Evolutionary conservation across 2,888 invertebrate genomes (phyloP), one percentile per base, ranked within the genome.

Genomic region (Escarpia spicata): DNA sequence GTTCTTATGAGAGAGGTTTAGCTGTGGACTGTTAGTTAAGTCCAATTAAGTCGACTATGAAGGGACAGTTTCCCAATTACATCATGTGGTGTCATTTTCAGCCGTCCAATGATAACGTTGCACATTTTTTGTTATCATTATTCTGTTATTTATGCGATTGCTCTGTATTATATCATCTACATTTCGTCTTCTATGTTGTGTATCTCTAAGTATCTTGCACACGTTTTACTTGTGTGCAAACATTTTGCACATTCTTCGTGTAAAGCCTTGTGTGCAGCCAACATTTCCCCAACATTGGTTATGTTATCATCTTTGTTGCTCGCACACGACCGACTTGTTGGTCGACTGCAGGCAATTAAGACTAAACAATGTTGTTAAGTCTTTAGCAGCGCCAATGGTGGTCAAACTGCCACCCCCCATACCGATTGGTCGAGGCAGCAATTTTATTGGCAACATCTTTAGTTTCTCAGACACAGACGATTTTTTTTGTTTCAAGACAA

Each of bases 131-230:
- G 45, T 60, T 26, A 2, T 75, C 0, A n/a, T 75, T 26, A 26
- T 75, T 75, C 75, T 75, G 75, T 75, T 75, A 75, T 75, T 75
- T 75, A 75, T 75, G 26, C 19, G 75, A 75, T 75, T 75, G 75
- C 75, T 75, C 26, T 75, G n/a, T 75, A 75, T 75, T 75, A 75
- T 75, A n/a, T 75, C 75, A 3, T 75, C 75, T 75, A 75, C 26
- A 60, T 75, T 75, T 75, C 19, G 75, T 75, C 75, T 75, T 12
- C 75, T 75, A 26, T 26, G 75, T 75, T 1, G 75, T 75, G 19
- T 75, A n/a, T 75, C 6, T 75, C 19, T 75, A 6, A 26, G 75
- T n/a, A 75, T 75, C 26, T 26, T 75, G 75, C 26, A 26, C 26
- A 26, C 19, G 75, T 75, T 75, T n/a, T 75, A 75, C 75, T 75